Evolutionary conservation across 2,888 invertebrate genomes (phyloP), one percentile per base, ranked within the genome.

Genomic region (Tricholauxania praeusta): DNA sequence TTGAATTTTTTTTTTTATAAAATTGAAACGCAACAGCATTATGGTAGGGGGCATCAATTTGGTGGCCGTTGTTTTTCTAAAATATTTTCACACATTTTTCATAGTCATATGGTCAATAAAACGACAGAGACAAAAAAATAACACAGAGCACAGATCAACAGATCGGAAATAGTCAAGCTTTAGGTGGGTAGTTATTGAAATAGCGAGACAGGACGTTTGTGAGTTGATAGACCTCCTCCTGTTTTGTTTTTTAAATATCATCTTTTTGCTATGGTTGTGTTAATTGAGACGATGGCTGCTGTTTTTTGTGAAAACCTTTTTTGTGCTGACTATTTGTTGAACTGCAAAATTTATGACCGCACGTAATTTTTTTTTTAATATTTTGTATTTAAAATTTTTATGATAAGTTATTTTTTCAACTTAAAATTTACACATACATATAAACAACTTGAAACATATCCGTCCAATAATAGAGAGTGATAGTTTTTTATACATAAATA

Each of bases 1-100:
- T 57, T 12, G 19, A 39, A 10, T 39, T 7, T 39, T 39, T 32
- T 32, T 32, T 39, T 39, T 39, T 39, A 39, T 39, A 39, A 39
- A 39, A 39, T 39, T 39, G 39, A 39, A 39, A 39, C 39, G 39
- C 39, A 39, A 39, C 39, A 39, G 10, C 39, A 39, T 39, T 39
- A 10, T 10, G 39, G 55, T 15, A 22, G 51, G 59, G 52, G 52
- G 39, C 60, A 69, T 63, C 53, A 22, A 53, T 70, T 75, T 76
- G 65, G 72, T 73, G 72, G 74, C 70, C 65, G 70, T 72, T 55
- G 72, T 72, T 76, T 74, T 75, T 73, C 80, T 63, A 66, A 84
- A 84, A 82, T 83, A 83, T 84, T 84, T 85, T 84, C 84, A 84
- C 84, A 84, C 84, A 84, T 84, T 84, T 84, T 84, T 84, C 84